Percentiles rank a stretch among this genome's conserved stretches.
These are phyloP conservation scores for Temnothorax curvispinosus DNA, from an alignment of 1,140 invertebrate genomes.

Conservation along the genomic window DNA sequence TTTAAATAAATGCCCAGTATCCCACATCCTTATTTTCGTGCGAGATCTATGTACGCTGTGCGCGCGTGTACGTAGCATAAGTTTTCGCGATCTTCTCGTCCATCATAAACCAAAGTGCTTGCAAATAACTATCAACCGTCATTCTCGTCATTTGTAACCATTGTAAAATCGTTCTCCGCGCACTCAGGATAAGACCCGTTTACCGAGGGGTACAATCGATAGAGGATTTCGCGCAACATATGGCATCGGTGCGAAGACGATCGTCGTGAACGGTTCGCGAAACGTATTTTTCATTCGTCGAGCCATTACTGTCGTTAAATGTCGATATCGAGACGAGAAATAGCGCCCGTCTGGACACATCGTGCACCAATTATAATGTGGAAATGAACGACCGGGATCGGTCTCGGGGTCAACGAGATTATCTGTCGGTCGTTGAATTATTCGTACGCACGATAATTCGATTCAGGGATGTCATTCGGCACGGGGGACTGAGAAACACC, in stretches of 20 bases:
- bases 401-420: slow-evolving; percentile 47
- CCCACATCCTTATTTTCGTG: neutral
- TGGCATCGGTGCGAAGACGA: neutral
- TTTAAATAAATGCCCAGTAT: slow-evolving; percentile 11
- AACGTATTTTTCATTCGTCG: neutral
- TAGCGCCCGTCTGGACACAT: slow-evolving; percentile 2
- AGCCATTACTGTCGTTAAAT: neutral
- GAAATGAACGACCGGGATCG: neutral
- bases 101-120: slow-evolving; percentile 22
- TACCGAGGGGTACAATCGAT: neutral
- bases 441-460: slow-evolving; percentile 34
- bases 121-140: neutral
- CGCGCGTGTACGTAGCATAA: neutral
- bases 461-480: slow-evolving; percentile 5
- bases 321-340: neutral
- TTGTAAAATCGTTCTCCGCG: slow-evolving; percentile 29
- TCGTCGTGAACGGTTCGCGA: neutral
- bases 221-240: slow-evolving; percentile 11
- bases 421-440: slow-evolving; percentile 39
- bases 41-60: neutral
- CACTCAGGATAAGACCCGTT: neutral
- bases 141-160: neutral
- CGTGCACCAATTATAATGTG: slow-evolving; percentile 18
- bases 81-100: neutral
- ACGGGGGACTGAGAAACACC: neutral